phyloP scores from a whole-genome alignment of 2,797 vertebrate species.

The Anabacerthia variegaticeps region DNA sequence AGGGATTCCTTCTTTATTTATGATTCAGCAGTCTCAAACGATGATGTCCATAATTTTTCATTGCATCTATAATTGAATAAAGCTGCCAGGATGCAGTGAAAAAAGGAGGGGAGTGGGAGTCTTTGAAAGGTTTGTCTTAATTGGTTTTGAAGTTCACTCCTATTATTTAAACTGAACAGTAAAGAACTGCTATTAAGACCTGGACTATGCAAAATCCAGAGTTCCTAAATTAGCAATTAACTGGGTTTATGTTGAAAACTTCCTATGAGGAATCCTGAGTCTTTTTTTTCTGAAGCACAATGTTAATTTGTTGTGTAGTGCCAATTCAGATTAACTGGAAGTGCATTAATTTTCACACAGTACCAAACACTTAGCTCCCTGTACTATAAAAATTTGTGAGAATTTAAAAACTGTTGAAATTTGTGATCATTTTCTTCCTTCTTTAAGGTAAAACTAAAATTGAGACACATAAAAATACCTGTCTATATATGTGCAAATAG shows the following conservation, averaged over 20 bases:
- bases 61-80: slow-evolving; percentile 34
- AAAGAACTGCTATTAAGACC: slow-evolving; percentile 54
- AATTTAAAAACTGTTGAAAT: neutral
- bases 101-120: neutral
- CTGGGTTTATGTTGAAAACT: slow-evolving; percentile 57
- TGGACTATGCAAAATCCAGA: slow-evolving; percentile 35
- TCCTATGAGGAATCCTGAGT: slow-evolving; percentile 52
- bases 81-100: slow-evolving; percentile 7
- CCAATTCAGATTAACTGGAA: slow-evolving; percentile 9
- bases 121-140: slow-evolving; percentile 45
- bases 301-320: slow-evolving; percentile 63
- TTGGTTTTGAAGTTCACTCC: slow-evolving; percentile 48
- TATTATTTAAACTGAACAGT: slow-evolving; percentile 60
- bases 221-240: slow-evolving; percentile 66
- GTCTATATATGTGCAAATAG: neutral
- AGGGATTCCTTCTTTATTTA: neutral
- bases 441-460: neutral
- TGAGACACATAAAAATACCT: neutral
- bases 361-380: slow-evolving; percentile 29
- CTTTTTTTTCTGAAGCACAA: slow-evolving; percentile 49
- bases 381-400: neutral
- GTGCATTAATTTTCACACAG: slow-evolving; percentile 55
- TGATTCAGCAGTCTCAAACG: neutral
- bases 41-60: neutral
- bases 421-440: neutral